These are phyloP conservation scores for Lasius platythorax DNA, from an alignment of 2,888 invertebrate genomes.

Conservation along the genomic window DNA sequence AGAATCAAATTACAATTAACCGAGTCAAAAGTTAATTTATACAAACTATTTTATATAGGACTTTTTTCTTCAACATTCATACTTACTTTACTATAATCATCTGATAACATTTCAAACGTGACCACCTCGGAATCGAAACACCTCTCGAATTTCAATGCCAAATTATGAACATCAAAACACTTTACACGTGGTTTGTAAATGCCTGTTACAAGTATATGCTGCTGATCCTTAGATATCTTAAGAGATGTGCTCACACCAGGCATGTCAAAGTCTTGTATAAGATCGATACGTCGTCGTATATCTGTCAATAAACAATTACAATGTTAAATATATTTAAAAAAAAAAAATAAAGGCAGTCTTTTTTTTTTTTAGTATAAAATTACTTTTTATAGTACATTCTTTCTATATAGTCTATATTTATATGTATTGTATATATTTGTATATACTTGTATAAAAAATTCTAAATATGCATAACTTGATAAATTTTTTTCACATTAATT, in stretches of 20 bases:
- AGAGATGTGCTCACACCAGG: conserved; percentile 96
- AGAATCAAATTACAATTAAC: background rate
- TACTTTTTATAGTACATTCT: background rate
- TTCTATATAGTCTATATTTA: background rate
- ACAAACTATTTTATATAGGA: conserved; percentile 15
- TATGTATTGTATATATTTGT: background rate
- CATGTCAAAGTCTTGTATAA: conserved; percentile 99
- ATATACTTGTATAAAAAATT: background rate
- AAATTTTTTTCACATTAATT: background rate
- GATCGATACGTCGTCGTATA: conserved; percentile 95
- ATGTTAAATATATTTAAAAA: background rate
- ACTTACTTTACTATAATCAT: conserved; percentile 97
- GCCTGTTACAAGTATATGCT: conserved; percentile 96
- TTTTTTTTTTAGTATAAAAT: background rate
- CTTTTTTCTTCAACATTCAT: background rate
- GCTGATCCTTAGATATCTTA: conserved; percentile 95
- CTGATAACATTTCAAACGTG: conserved; percentile 96
- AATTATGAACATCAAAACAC: conserved; percentile 98
- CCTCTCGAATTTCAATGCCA: conserved; percentile 98
- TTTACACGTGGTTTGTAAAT: conserved; percentile 98
- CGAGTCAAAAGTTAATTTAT: background rate
- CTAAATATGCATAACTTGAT: background rate
- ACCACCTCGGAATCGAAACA: conserved; percentile 99
- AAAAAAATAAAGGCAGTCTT: background rate
- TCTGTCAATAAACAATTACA: conserved; percentile 87